A percentile compares a stretch with the other conserved stretches of the same genome.
These are phyloP conservation scores for Pogonocherus hispidulus DNA, from an alignment of 2,888 invertebrate genomes.

Conservation along the genomic window DNA sequence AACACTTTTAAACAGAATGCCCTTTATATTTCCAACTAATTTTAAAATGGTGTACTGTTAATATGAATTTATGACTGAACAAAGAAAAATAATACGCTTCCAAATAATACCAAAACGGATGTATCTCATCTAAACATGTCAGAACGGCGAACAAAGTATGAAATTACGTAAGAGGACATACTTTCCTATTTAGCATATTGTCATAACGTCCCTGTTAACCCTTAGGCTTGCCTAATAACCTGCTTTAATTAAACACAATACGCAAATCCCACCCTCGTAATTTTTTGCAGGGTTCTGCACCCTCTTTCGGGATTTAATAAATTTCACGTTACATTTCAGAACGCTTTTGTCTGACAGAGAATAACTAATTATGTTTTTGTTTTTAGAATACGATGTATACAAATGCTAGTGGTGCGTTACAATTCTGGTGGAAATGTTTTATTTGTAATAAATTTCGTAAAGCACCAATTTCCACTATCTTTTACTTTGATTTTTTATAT, in stretches of 20 bases:
- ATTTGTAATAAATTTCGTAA: too few relatives aligned
- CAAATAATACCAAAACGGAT: background rate
- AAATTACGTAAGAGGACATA: background rate
- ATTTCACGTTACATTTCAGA: background rate
- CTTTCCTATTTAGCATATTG: slow-evolving; percentile 7
- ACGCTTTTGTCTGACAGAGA: background rate
- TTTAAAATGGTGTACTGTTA: too few relatives aligned
- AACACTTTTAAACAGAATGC: too few relatives aligned
- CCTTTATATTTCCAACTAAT: too few relatives aligned
- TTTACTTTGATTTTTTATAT: too few relatives aligned
- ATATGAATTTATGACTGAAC: too few relatives aligned
- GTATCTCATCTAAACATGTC: too few relatives aligned
- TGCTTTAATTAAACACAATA: background rate
- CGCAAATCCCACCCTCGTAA: background rate
- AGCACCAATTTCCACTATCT: too few relatives aligned
- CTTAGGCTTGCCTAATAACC: background rate
- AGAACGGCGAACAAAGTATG: background rate
- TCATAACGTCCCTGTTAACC: background rate
- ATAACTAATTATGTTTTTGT: background rate
- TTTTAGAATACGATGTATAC: background rate
- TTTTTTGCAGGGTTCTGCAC: background rate
- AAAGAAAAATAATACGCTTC: too few relatives aligned
- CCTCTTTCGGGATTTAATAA: background rate
- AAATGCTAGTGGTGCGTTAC: too few relatives aligned
- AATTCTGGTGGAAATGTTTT: too few relatives aligned